phyloP scores from a whole-genome alignment of 2,888 invertebrate genomes.

The Parthenolecanium corni region DNA sequence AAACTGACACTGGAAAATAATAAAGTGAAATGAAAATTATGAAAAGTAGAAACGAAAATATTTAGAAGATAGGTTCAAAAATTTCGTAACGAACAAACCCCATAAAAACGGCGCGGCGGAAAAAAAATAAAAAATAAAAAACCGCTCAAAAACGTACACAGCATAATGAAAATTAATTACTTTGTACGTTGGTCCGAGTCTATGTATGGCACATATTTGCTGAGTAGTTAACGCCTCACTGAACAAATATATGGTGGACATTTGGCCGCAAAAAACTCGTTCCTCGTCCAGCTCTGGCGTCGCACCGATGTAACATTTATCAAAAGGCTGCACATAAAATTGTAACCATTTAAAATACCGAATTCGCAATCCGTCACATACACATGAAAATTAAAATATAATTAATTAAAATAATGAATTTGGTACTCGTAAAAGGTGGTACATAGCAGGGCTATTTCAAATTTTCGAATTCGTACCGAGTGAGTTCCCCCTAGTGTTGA shows the following conservation, averaged over 20 bases:
- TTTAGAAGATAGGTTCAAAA: neutral
- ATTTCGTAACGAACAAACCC: neutral
- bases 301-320: conserved; percentile 98
- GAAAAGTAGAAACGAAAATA: neutral
- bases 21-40: neutral
- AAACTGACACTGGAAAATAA: conserved; percentile 81
- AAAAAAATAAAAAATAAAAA: neutral
- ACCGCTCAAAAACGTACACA: neutral
- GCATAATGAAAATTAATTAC: conserved; percentile 43
- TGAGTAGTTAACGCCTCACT: conserved; percentile 94
- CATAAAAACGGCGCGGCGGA: neutral
- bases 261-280: conserved; percentile 97
- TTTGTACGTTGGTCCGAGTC: conserved; percentile 97
- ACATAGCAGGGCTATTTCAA: too few relatives aligned
- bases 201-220: conserved; percentile 97
- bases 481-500: too few relatives aligned
- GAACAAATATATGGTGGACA: conserved; percentile 97
- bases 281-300: conserved; percentile 94
- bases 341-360: conserved; percentile 1
- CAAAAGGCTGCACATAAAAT: conserved; percentile 67
- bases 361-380: neutral
- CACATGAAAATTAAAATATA: neutral
- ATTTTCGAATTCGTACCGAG: too few relatives aligned
- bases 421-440: too few relatives aligned
- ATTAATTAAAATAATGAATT: neutral